Evolutionary conservation across 2,888 invertebrate genomes (phyloP).

Genomic region (Parnassius apollo): DNA sequence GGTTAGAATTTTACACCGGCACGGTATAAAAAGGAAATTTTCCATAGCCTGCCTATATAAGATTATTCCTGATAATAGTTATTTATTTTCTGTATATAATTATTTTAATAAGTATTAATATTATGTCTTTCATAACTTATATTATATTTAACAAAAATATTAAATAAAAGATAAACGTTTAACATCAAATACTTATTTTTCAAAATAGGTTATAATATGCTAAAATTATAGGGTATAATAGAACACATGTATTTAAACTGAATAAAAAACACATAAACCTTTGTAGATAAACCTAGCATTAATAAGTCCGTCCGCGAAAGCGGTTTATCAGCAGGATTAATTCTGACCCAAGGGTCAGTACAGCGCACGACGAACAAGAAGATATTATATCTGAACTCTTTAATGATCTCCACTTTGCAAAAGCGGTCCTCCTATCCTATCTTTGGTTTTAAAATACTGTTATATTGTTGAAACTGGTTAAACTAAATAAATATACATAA

Average conservation of each 20-base stretch:
- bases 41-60: no score
- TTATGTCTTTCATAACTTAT: not conserved
- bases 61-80: no score
- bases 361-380: slow-evolving; percentile 41
- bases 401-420: slow-evolving; percentile 37
- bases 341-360: slow-evolving; percentile 42
- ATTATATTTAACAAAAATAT: not conserved
- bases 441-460: no score
- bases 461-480: slow-evolving; percentile 4
- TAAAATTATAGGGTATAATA: no score
- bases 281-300: slow-evolving; percentile 30
- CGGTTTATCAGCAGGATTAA: slow-evolving; percentile 44
- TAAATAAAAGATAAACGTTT: not conserved
- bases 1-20: no score
- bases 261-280: no score
- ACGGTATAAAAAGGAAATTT: no score
- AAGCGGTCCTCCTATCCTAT: slow-evolving; percentile 29
- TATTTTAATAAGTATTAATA: no score
- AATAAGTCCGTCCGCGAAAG: slow-evolving; percentile 42
- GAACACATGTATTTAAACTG: no score
- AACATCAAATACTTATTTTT: no score
- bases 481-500: not conserved
- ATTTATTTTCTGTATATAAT: no score
- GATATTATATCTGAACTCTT: slow-evolving; percentile 43
- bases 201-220: no score